phyloP scores from a whole-genome alignment of 1,140 invertebrate genomes.

The Chironomus striatipennis region DNA sequence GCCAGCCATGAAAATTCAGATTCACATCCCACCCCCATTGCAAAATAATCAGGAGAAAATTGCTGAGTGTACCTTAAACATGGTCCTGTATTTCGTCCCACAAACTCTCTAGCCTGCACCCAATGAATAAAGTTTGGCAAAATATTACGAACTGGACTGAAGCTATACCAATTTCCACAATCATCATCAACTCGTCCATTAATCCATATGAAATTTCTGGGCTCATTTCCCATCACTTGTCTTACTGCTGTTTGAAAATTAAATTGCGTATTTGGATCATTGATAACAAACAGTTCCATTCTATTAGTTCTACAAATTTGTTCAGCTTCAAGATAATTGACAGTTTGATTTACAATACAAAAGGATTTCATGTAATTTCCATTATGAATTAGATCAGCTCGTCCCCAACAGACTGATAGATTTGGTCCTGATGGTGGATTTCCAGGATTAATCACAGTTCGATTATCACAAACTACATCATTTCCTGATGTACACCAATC shows the following conservation, averaged over 20 bases:
- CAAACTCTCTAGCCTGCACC: neutral
- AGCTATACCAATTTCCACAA: neutral
- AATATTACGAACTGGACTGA: neutral
- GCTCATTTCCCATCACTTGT: neutral
- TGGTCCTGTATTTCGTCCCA: neutral
- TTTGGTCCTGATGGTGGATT: neutral
- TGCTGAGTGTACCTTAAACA: neutral
- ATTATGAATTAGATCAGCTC: neutral
- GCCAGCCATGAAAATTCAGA: neutral
- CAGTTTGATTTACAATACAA: neutral
- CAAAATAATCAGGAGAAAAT: neutral
- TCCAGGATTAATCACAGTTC: neutral
- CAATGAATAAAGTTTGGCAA: neutral
- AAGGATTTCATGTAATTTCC: neutral
- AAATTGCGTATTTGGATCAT: neutral
- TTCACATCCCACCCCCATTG: neutral
- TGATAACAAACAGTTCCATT: conserved; percentile 1
- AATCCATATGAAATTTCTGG: neutral
- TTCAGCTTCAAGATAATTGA: neutral
- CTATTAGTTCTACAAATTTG: neutral
- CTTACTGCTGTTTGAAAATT: neutral
- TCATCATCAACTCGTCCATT: neutral
- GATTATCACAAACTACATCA: neutral
- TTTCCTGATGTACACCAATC: neutral
- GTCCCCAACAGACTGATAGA: neutral